phyloP scores from a whole-genome alignment of 2,888 invertebrate genomes.

The Seladonia tumulorum region DNA sequence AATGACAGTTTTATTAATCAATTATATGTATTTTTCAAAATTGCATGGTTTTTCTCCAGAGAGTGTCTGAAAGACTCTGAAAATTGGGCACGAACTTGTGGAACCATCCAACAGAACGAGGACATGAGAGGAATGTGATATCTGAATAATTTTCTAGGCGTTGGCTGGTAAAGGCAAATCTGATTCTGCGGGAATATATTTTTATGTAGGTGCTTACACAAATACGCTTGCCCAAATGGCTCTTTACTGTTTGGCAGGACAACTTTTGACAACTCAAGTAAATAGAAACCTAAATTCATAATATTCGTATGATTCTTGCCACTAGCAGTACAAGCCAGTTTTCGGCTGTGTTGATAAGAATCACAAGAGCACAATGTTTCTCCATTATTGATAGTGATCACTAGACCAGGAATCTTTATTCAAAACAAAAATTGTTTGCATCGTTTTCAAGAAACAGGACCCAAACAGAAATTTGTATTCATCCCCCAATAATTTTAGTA shows the following conservation, averaged over 20 bases:
- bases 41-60: too few relatives aligned
- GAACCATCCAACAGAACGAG: not conserved
- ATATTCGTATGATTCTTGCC: not conserved
- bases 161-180: not conserved
- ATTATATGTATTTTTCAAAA: too few relatives aligned
- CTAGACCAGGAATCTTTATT: too few relatives aligned
- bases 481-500: too few relatives aligned
- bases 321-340: not conserved
- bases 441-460: too few relatives aligned
- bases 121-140: not conserved
- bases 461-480: too few relatives aligned
- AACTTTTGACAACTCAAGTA: slow-evolving; percentile 43
- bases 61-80: not conserved
- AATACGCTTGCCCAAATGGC: slow-evolving; percentile 34
- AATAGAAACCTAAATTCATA: not conserved
- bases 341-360: not conserved
- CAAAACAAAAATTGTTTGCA: too few relatives aligned
- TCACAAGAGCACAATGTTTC: not conserved
- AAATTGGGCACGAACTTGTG: not conserved
- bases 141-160: slow-evolving; percentile 11
- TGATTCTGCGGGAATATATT: not conserved
- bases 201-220: not conserved
- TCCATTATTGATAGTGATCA: too few relatives aligned
- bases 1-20: too few relatives aligned
- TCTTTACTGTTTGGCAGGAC: slow-evolving; percentile 46